Percentiles rank a stretch among this genome's conserved stretches.
Conservation (phyloP, 1,140 invertebrate genomes). For the Spodoptera litura region DNA sequence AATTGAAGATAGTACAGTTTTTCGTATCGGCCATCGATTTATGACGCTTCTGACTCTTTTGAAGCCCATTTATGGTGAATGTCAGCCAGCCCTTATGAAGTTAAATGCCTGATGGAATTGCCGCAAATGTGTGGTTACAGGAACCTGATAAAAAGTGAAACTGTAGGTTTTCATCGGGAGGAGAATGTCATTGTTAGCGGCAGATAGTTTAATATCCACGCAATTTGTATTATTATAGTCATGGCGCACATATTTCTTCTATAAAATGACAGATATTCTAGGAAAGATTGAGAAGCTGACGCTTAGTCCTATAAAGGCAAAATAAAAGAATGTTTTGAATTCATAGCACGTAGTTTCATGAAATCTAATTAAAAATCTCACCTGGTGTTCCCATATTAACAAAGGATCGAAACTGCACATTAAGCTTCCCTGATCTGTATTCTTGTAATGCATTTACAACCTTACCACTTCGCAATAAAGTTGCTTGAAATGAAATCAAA, state of each 20-base stretch:
- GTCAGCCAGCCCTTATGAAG: constrained; percentile 58
- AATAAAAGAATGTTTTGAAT: not conserved
- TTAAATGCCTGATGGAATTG: constrained; percentile 51
- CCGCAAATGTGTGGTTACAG: constrained; percentile 52
- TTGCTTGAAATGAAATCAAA: not conserved
- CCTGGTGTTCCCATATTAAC: constrained; percentile 2
- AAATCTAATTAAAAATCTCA: not conserved
- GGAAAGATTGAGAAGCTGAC: not conserved
- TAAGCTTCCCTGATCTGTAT: too few species aligned
- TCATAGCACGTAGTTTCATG: not conserved
- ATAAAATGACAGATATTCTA: not conserved
- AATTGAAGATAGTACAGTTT: constrained; percentile 73
- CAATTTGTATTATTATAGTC: constrained; percentile 11
- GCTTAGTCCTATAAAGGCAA: too few species aligned
- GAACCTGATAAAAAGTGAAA: constrained; percentile 57
- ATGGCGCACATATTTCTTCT: not conserved
- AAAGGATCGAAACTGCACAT: not conserved
- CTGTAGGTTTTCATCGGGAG: constrained; percentile 36
- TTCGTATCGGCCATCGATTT: constrained; percentile 69
- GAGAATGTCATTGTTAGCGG: constrained; percentile 38
- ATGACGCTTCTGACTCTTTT: constrained; percentile 63
- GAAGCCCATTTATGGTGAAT: constrained; percentile 64
- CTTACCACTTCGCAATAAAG: too few species aligned
- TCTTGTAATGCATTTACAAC: too few species aligned
- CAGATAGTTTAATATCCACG: constrained; percentile 2